Conservation (phyloP, 30 jellyfish, hydroid and myxozoan species). For the Mastigias papua region DNA sequence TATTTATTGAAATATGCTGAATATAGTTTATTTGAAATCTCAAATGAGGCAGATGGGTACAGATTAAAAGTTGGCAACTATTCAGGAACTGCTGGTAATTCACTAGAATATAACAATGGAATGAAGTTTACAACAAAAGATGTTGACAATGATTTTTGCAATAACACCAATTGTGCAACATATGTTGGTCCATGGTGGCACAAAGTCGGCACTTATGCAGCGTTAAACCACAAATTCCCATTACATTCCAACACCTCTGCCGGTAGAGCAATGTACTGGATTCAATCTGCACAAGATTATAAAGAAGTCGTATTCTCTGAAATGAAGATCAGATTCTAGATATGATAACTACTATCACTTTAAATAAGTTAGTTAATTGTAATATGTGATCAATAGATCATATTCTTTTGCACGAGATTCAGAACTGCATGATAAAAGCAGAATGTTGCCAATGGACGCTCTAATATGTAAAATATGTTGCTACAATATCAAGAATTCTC, state of each 20-base stretch:
- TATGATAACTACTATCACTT: too few relatives aligned
- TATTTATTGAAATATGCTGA: background rate
- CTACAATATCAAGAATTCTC: too few relatives aligned
- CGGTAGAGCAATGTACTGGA: background rate
- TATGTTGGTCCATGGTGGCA: background rate
- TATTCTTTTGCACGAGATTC: too few relatives aligned
- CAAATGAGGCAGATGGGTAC: background rate
- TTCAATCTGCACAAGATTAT: background rate
- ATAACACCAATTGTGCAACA: background rate
- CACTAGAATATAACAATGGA: slow-evolving; percentile 5
- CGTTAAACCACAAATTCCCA: too few relatives aligned
- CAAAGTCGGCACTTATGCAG: background rate
- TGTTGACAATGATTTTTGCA: background rate
- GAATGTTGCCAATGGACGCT: too few relatives aligned
- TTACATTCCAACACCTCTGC: too few relatives aligned
- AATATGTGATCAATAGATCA: too few relatives aligned
- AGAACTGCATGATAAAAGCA: too few relatives aligned
- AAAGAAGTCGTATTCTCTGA: background rate
- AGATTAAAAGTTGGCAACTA: slow-evolving; percentile 6
- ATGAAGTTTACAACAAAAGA: slow-evolving; percentile 25
- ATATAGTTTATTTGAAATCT: background rate
- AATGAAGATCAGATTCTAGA: background rate
- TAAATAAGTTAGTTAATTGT: too few relatives aligned
- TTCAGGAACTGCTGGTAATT: slow-evolving; percentile 39
- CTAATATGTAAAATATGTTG: too few relatives aligned